Conservation (phyloP, 2,113 vertebrate species). For the Phoenicopterus ruber region DNA sequence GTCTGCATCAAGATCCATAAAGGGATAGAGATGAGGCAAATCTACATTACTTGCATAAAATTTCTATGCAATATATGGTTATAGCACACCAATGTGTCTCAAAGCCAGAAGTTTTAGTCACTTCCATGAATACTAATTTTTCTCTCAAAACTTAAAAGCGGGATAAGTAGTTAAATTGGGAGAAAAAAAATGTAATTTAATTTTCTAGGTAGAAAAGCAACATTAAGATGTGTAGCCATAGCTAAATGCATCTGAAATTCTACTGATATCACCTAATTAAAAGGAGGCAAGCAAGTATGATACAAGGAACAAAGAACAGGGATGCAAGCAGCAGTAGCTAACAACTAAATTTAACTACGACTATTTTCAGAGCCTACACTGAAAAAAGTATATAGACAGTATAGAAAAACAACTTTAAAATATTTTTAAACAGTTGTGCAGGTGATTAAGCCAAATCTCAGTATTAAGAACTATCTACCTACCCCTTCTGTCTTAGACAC, state of each 20-base stretch:
- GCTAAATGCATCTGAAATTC: neutral
- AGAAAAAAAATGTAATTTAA: neutral
- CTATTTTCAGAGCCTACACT: neutral
- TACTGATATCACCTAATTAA: neutral
- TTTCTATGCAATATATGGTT: neutral
- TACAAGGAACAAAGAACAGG: neutral
- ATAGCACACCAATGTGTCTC: neutral
- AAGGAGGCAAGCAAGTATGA: neutral
- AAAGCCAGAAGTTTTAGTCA: neutral
- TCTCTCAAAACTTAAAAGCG: neutral
- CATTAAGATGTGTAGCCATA: neutral
- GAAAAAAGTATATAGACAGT: neutral
- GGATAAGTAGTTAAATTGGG: neutral
- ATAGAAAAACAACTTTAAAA: neutral
- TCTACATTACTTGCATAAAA: neutral
- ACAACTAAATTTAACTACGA: neutral
- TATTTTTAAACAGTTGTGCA: neutral
- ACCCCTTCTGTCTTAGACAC: neutral
- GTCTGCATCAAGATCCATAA: neutral
- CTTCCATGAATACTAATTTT: neutral
- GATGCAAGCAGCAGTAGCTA: neutral
- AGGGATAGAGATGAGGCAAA: neutral
- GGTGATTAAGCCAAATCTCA: neutral
- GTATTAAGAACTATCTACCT: neutral
- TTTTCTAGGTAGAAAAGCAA: neutral